Evolutionary conservation across 30 jellyfish, hydroid and myxozoan genomes (phyloP), one percentile per base, ranked within the genome.

Genomic region (Chrysaora quinquecirrha): DNA sequence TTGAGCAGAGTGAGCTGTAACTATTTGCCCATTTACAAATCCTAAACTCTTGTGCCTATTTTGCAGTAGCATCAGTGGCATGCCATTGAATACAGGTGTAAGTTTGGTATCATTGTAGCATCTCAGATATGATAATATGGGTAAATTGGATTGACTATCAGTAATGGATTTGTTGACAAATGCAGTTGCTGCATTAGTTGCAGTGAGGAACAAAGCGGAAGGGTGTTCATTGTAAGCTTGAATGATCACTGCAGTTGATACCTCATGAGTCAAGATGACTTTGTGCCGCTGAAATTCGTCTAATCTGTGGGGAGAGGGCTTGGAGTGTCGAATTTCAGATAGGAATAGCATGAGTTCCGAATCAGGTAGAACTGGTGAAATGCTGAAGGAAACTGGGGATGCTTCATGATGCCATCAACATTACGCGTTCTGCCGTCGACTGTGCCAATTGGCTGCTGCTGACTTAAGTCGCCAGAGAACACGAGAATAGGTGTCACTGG

Each of bases 361-460:
- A n/a, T n/a, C n/a, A n/a, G n/a, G n/a, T n/a, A n/a, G n/a, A n/a
- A n/a, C n/a, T n/a, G n/a, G n/a, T n/a, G n/a, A n/a, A n/a, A n/a
- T n/a, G n/a, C n/a, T n/a, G n/a, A n/a, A n/a, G n/a, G n/a, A n/a
- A n/a, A n/a, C n/a, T n/a, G 23, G 12, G 24, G 31, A 21, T 64
- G 54, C 4, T 21, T 11, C 4, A 2, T 21, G 6, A 21, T 22
- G 20, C 18, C 54, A 9, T 7, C 12, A 20, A 23, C 48, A 16
- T 23, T 19, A 12, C 14, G 20, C 11, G 30, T 6, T 38, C 6
- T 35, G 47, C 64, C 54, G 47, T 25, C 48, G 34, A 46, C 86
- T 30, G 89, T 31, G 12, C 14, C 31, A 11, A 78, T 19, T 21
- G 92, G 86, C 52, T 82, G 92, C 61, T 67, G 78, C 34, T 82